Evolutionary conservation across 2,113 vertebrate genomes (phyloP), one percentile per base, ranked within the genome.

Genomic region (Nycticryphes semicollaris): DNA sequence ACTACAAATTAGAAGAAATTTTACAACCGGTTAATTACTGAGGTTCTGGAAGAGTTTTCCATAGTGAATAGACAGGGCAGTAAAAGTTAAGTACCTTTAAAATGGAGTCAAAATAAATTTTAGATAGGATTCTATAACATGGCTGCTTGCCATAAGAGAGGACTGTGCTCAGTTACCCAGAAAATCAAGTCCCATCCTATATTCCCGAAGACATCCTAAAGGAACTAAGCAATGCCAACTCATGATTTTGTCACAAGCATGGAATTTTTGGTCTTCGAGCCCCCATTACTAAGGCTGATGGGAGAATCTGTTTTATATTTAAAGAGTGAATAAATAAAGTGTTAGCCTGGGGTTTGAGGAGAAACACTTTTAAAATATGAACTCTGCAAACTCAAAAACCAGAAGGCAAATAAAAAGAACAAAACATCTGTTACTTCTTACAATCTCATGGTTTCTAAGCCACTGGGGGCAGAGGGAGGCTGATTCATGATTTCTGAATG

Each of bases 351-450:
- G 53, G 50, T 90, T 76, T 1, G n/a, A 84, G 84, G 66, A 68
- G 35, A 92, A 95, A 84, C 53, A 57, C 72, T 90, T 95, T 72
- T 62, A 91, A 91, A 96, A 96, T 70, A 91, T 39, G 74, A 93
- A 94, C 66, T 94, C 80, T 62, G 76, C 80, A 95, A 78, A 66
- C 69, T 94, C 51, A 90, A 84, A 93, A 96, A 92, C 27, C 92
- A 96, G 88, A 92, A 96, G 80, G 76, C 48, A 94, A 95, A 92
- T 90, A 89, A 90, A 94, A 92, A 94, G 80, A 93, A 81, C 28
- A 84, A 96, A 95, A 95, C 94, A 97, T 96, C 94, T 96, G 92
- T 96, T 95, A 89, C 53, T 93, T 94, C 73, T 96, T 95, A 96
- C 96, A 92, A 91, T 84, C 83, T 81, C 31, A 62, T 84, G 76